Base-by-base conservation (phyloP, 2,888 invertebrate genomes). In the Oasisia sp. region DNA sequence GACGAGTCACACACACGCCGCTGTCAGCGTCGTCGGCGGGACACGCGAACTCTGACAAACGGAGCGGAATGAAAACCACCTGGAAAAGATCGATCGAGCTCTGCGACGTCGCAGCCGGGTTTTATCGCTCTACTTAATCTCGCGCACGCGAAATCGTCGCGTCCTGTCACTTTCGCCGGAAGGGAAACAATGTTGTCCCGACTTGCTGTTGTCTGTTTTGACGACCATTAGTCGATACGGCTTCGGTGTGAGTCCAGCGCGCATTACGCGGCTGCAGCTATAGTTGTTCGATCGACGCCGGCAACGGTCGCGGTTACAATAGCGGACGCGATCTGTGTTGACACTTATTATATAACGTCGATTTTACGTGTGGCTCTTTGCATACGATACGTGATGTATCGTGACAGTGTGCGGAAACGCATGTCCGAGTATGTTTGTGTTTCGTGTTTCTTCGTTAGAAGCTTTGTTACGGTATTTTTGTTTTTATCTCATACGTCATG, bases 21-120 rank as follows among this genome's bases (percentile, higher is more conserved):
- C 74, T 74, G 74, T 74, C n/a, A 74, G 74, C 27, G 7, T 19
- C 74, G 27, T 74, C 74, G 27, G 74, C 74, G 74, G 74, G 7
- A 74, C n/a, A 74, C n/a, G 19, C 74, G 74, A 74, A 74, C 27
- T 74, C 74, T 74, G 74, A 74, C 74, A 74, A 74, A 74, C 74
- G 74, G 27, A 74, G 74, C 74, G 74, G 74, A 74, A 74, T 74
- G 74, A 74, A 74, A 74, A 74, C 74, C 74, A 74, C 74, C 74
- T 74, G 74, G 74, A 74, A 74, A 74, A 27, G 74, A 74, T 74
- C 74, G 74, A 74, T 74, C 74, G 74, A 3, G 1, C 19, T 19
- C 74, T 50, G 50, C 50, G 9, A 74, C 27, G 74, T 27, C 74
- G n/a, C 74, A 19, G 74, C 74, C 74, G 74, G 27, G 74, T 74